Evolutionary conservation across 64 coral and sea anemone genomes (phyloP), one percentile per base, ranked within the genome.

Genomic region (Stylophora pistillata): DNA sequence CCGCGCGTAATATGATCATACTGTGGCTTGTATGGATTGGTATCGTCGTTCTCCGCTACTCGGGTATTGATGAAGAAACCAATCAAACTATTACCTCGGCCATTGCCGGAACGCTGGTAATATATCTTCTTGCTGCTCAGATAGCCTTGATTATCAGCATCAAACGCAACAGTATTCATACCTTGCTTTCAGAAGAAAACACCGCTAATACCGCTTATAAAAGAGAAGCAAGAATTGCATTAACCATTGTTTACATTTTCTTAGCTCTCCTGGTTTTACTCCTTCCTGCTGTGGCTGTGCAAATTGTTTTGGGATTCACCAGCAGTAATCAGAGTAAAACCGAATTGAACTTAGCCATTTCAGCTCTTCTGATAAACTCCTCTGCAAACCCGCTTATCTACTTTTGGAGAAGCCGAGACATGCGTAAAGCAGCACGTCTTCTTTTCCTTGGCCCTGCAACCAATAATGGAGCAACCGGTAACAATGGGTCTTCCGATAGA

Each of bases 311-410:
- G 17, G 88, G 88, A 21, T 81, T 79, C 23, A 81, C 20, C 10
- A 58, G 56, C n/a, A 62, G 10, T 3, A 90, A 72, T 71, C 47
- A 81, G 55, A 78, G 88, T 31, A 72, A 58, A 31, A 90, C 78
- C 9, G 88, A 78, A 9, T 32, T 78, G 28, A 90, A 82, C 56
- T 90, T 90, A 34, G 88, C 88, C 13, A 90, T 90, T 3, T 71
- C 88, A 15, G 78, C 88, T 11, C 52, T 90, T 14, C 70, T 90
- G 68, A 90, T 90, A 71, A 90, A 81, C 64, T 90, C 88, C 0
- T 90, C 88, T 25, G 88, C 77, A 18, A 90, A 90, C 55, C 88
- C 88, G 16, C 21, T 90, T 7, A 90, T 90, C 20, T 90, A 90
- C 70, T 90, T 90, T 37, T 90, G 88, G 88, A 78, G 88, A 2